Conservation (phyloP, 2,888 invertebrate genomes). For the Nudaria mundana region DNA sequence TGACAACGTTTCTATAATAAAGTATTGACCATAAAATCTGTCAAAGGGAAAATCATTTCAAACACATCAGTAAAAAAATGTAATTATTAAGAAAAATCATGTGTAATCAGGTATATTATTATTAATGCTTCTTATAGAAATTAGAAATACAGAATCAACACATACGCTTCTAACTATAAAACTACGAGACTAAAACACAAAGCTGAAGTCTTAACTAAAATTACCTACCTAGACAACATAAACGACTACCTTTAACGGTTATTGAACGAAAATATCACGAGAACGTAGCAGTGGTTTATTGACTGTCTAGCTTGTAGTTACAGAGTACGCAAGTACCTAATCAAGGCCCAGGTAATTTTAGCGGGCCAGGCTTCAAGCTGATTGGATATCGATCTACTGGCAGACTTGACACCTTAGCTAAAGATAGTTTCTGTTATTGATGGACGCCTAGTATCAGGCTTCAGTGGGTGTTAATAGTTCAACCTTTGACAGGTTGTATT, state of each 20-base stretch:
- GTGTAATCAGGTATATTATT: no score
- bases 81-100: no score
- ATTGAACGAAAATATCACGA: slow-evolving; percentile 8
- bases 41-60: no score
- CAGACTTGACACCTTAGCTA: slow-evolving; percentile 42
- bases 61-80: no score
- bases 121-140: no score
- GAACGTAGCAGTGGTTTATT: slow-evolving; percentile 34
- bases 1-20: no score
- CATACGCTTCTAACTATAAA: no score
- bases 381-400: slow-evolving; percentile 72
- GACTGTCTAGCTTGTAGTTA: slow-evolving; percentile 39
- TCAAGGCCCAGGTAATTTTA: slow-evolving; percentile 64
- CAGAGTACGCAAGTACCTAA: slow-evolving; percentile 61
- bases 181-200: no score
- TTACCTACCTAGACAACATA: neutral
- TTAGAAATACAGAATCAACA: no score
- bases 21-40: no score
- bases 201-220: no score
- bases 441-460: slow-evolving; percentile 15
- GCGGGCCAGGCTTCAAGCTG: slow-evolving; percentile 42
- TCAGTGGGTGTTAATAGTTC: neutral
- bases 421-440: slow-evolving; percentile 50
- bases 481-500: no score
- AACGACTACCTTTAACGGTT: neutral